These are phyloP conservation scores for Champsocephalus gunnari DNA, from an alignment of 2,797 vertebrate genomes.

Conservation along the genomic window DNA sequence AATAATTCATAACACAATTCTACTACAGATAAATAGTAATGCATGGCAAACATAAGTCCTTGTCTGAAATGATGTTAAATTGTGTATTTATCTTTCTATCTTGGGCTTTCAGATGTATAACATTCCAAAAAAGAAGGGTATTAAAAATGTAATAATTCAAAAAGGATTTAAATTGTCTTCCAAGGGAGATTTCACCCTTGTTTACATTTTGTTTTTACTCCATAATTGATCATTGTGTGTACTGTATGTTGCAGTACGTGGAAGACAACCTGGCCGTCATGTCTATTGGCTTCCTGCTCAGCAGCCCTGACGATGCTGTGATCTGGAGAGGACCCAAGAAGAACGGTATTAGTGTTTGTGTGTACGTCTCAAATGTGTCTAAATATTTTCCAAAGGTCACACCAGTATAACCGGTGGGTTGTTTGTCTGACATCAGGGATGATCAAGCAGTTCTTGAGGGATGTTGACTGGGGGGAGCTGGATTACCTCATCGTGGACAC, in stretches of 20 bases:
- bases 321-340: constrained; percentile 99
- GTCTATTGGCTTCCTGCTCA: constrained; percentile 96
- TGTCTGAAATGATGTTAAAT: too few relatives aligned
- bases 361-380: neutral
- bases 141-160: too few relatives aligned
- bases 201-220: neutral
- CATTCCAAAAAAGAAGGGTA: too few relatives aligned
- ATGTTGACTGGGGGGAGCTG: constrained; percentile 96
- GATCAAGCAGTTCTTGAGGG: constrained; percentile 97
- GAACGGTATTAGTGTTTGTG: constrained; percentile 85
- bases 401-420: neutral
- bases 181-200: too few relatives aligned
- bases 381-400: neutral
- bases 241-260: constrained; percentile 86
- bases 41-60: too few relatives aligned
- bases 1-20: too few relatives aligned
- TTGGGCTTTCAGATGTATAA: too few relatives aligned
- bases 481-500: constrained; percentile 96
- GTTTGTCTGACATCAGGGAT: constrained; percentile 84
- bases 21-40: too few relatives aligned
- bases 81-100: too few relatives aligned
- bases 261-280: constrained; percentile 96
- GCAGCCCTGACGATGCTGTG: constrained; percentile 94
- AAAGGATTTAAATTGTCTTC: too few relatives aligned
- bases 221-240: neutral